phyloP scores from a whole-genome alignment of 2,797 vertebrate genomes.

The Florisuga fusca region DNA sequence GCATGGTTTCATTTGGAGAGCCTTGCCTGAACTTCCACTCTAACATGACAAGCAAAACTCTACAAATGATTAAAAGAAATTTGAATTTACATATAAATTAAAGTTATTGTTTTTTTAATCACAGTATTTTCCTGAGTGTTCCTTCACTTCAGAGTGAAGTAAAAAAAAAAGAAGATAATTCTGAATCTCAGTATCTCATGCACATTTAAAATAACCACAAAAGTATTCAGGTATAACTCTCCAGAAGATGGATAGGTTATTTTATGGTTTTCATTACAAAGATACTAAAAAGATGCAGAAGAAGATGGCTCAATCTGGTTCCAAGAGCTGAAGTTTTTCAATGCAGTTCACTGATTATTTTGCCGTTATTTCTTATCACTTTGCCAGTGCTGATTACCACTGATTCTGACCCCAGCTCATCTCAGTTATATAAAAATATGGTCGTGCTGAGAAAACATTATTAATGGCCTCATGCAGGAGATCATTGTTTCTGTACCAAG shows the following conservation, averaged over 20 bases:
- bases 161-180: not conserved
- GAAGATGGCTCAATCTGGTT: not conserved
- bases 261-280: not conserved
- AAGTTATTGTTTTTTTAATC: not conserved
- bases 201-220: not conserved
- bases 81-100: not conserved
- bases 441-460: not conserved
- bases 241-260: not conserved
- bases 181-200: not conserved
- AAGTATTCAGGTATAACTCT: not conserved
- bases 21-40: not conserved
- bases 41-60: not conserved
- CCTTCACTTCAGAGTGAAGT: not conserved
- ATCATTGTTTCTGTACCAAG: not conserved
- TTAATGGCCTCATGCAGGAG: not conserved
- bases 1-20: not conserved
- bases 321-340: not conserved
- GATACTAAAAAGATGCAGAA: not conserved
- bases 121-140: not conserved
- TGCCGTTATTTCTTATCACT: not conserved
- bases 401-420: not conserved
- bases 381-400: not conserved
- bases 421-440: conserved; percentile 1
- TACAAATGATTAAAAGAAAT: not conserved
- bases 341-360: not conserved